Evolutionary conservation across 2,113 vertebrate species (phyloP).

Genomic region (Amazona vittata): DNA sequence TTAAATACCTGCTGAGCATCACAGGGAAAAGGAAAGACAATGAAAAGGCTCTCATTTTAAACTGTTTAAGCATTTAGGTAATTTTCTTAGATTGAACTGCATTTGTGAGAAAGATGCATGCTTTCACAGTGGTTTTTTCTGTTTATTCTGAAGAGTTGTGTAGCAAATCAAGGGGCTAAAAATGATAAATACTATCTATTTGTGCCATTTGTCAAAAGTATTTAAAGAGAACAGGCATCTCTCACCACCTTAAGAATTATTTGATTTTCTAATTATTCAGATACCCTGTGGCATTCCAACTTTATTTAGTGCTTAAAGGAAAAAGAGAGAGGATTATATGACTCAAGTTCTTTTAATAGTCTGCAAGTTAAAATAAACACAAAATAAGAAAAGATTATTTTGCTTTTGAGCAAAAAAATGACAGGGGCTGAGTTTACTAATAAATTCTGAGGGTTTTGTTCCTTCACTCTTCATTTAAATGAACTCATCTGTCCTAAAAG

Average conservation of each 20-base stretch:
- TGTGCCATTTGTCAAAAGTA: not conserved
- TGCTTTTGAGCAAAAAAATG: slow-evolving; percentile 33
- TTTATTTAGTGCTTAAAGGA: not conserved
- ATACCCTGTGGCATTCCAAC: not conserved
- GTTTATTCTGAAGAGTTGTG: not conserved
- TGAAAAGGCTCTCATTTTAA: slow-evolving; percentile 10
- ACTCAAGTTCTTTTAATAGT: not conserved
- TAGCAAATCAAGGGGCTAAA: not conserved
- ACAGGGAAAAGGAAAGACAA: slow-evolving; percentile 26
- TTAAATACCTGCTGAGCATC: slow-evolving; percentile 63
- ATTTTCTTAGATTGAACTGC: not conserved
- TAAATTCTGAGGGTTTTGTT: slow-evolving; percentile 21
- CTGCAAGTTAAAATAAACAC: not conserved
- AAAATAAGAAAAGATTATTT: slow-evolving; percentile 5
- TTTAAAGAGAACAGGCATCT: not conserved
- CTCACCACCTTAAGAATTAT: not conserved
- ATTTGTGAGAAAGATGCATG: not conserved
- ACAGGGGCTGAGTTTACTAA: slow-evolving; percentile 16
- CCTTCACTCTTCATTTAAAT: slow-evolving; percentile 40
- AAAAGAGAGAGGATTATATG: not conserved
- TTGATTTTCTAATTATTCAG: not conserved
- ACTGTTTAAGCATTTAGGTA: slow-evolving; percentile 52
- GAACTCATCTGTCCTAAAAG: slow-evolving; percentile 55
- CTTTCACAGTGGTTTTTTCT: not conserved
- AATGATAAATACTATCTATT: not conserved